A percentile compares a stretch with the other conserved stretches of the same genome.
phyloP scores from a whole-genome alignment of 2,888 invertebrate genomes.

The Scaptomyza flava region DNA sequence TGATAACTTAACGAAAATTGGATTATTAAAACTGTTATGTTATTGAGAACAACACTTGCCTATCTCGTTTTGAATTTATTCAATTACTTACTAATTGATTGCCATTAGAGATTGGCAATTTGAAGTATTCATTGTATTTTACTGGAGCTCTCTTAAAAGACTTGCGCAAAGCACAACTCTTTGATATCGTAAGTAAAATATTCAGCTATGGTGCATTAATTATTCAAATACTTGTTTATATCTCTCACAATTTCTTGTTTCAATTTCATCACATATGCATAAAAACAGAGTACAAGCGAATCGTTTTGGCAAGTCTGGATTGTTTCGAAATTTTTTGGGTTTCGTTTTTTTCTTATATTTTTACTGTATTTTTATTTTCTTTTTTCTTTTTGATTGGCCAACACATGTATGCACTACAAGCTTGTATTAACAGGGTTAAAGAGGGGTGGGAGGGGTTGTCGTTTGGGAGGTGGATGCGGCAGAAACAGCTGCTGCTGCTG shows the following conservation, averaged over 20 bases:
- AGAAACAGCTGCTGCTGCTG: conserved; percentile 43
- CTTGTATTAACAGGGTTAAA: conserved; percentile 28
- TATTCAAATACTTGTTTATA: not conserved
- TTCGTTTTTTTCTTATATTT: not conserved
- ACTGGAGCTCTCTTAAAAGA: not conserved
- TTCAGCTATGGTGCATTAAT: conserved; percentile 1
- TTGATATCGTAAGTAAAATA: not conserved
- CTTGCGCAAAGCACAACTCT: not conserved
- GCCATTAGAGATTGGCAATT: not conserved
- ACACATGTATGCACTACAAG: conserved; percentile 31
- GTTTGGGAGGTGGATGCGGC: conserved; percentile 5
- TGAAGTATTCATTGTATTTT: not conserved
- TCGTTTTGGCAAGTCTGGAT: not conserved
- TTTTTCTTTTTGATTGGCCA: conserved; percentile 33
- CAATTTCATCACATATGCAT: not conserved
- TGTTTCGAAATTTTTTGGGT: not conserved
- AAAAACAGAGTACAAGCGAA: not conserved
- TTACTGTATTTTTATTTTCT: not conserved
- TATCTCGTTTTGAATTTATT: too few species aligned
- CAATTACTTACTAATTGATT: not conserved
- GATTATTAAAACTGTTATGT: too few species aligned
- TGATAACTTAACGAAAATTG: too few species aligned
- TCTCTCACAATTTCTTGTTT: not conserved
- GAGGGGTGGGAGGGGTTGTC: not conserved
- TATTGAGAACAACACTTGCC: too few species aligned